Evolutionary conservation across 2,888 invertebrate genomes (phyloP).

Genomic region (Spodoptera littoralis): DNA sequence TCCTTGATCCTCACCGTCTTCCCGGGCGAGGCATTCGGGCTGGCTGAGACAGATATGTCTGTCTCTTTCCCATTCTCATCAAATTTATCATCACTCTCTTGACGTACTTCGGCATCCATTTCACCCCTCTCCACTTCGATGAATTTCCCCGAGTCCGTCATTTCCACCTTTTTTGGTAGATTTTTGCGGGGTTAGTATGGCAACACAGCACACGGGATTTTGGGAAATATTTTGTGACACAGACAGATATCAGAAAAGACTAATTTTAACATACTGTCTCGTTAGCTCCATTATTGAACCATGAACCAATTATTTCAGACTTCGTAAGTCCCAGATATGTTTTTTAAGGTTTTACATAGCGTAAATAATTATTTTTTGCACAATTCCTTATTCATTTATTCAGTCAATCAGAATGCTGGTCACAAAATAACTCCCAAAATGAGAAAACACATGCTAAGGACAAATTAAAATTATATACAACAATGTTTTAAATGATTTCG

Average conservation of each 20-base stretch:
- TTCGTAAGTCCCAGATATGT: no score
- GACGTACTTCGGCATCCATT: conserved; percentile 57
- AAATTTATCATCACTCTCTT: conserved; percentile 57
- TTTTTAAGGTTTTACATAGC: no score
- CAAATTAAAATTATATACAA: conserved; percentile 35
- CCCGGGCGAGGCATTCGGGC: conserved; percentile 79
- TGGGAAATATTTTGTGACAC: conserved; percentile 51
- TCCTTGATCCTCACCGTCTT: conserved; percentile 84
- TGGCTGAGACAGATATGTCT: conserved; percentile 64
- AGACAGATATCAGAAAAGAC: neutral
- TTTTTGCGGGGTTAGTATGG: conserved; percentile 76
- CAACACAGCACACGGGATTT: conserved; percentile 72
- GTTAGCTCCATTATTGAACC: no score
- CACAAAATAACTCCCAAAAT: conserved; percentile 56
- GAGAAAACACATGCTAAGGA: conserved; percentile 46
- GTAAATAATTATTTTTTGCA: no score
- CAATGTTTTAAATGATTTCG: conserved; percentile 12
- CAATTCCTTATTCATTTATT: no score
- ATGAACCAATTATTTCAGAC: no score
- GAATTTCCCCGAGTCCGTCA: conserved; percentile 86
- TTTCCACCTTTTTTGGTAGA: conserved; percentile 83
- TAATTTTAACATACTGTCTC: no score
- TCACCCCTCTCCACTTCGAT: conserved; percentile 83
- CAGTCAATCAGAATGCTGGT: neutral
- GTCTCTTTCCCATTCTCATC: conserved; percentile 58